phyloP scores from a whole-genome alignment of 2,113 vertebrate species.

The Bombycilla garrulus region DNA sequence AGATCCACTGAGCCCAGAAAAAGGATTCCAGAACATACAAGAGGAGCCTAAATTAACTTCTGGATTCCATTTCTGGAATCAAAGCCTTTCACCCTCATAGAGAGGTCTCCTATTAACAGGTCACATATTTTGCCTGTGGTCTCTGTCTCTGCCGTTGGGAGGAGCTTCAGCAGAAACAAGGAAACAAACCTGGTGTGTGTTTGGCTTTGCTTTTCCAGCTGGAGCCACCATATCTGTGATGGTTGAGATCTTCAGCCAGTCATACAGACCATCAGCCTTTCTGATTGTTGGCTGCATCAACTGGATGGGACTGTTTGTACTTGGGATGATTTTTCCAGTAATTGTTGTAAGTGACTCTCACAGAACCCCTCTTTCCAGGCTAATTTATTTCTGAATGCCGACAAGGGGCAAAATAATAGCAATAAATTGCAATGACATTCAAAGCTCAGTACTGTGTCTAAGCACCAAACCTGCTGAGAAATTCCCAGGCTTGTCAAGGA shows the following conservation, averaged over 20 bases:
- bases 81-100: background rate
- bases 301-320: conserved; percentile 68
- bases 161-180: background rate
- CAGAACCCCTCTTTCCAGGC: background rate
- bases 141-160: background rate
- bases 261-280: conserved; percentile 69
- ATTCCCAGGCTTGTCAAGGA: background rate
- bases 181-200: background rate
- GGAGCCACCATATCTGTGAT: conserved; percentile 59
- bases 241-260: conserved; percentile 74
- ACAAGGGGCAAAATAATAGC: background rate
- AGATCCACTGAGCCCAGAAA: background rate
- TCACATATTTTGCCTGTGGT: background rate
- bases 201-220: conserved; percentile 31
- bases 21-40: background rate
- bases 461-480: background rate
- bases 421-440: background rate
- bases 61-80: background rate
- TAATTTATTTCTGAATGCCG: background rate
- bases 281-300: conserved; percentile 67
- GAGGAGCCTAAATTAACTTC: background rate
- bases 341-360: conserved; percentile 62
- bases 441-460: background rate
- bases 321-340: conserved; percentile 71
- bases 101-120: background rate